Percentiles rank a stretch among this genome's conserved stretches.
Evolutionary conservation across 2,888 invertebrate species (phyloP).

Genomic region (Morpho helenor): DNA sequence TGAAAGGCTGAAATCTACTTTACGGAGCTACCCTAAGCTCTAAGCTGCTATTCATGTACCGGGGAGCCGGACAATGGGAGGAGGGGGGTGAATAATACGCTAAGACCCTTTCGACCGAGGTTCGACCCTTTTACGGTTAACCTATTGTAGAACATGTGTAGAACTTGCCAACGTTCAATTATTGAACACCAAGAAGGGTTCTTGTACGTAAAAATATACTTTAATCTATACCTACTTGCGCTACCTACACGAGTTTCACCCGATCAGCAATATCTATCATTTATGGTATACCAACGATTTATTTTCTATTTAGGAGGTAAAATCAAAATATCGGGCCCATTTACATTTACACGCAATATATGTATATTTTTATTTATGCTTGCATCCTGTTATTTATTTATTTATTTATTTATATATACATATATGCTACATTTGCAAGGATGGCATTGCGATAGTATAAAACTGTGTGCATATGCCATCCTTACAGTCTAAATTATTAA

Average conservation of each 20-base stretch:
- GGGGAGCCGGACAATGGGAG: constrained; percentile 23
- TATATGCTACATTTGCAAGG: too few species aligned
- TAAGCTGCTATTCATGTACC: constrained; percentile 17
- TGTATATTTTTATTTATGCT: too few species aligned
- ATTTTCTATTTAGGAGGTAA: too few species aligned
- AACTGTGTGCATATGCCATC: too few species aligned
- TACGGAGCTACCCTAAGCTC: constrained; percentile 17
- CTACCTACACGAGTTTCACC: not conserved
- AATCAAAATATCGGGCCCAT: too few species aligned
- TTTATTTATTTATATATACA: too few species aligned
- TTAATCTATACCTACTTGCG: not conserved
- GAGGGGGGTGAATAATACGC: constrained; percentile 22
- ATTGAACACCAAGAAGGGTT: constrained; percentile 11
- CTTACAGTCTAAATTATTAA: too few species aligned
- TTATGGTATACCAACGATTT: too few species aligned
- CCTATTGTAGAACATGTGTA: constrained; percentile 19
- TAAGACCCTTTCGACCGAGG: constrained; percentile 25
- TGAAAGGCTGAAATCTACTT: constrained; percentile 5
- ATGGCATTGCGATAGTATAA: too few species aligned
- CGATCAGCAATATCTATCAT: too few species aligned
- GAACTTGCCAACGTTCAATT: constrained; percentile 17
- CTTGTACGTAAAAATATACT: not conserved
- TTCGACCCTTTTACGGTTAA: constrained; percentile 26
- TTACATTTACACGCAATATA: too few species aligned
- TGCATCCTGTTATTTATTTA: too few species aligned